Evolutionary conservation across 2,888 invertebrate genomes (phyloP), one percentile per base, ranked within the genome.

Genomic region (Pycnomerus fuliginosus): DNA sequence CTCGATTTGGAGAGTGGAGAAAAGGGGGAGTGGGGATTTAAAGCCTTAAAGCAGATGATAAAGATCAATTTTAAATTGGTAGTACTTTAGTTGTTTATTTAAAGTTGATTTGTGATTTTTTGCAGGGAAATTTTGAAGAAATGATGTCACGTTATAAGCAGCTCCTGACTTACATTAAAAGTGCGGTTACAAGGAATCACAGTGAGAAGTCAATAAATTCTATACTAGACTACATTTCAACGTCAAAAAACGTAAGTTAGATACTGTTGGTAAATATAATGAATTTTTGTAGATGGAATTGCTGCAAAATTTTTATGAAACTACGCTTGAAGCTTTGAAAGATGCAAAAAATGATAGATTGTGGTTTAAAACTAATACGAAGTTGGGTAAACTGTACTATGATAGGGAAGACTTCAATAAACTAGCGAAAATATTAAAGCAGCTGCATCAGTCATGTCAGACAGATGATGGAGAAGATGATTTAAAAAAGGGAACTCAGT

Each of bases 1-100:
- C 74, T 99, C 52, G 97, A 98, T 66, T 76, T 99, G 48, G 99
- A 99, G 74, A 92, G 90, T 24, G 94, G 92, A 0, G 97, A 98
- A 58, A 99, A 99, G 72, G 98, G 98, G 38, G 99, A 99, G 78
- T 99, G 99, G 99, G 99, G 99, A 0, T 99, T 99, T 71, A 99
- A 98, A 72, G 98, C 99, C 0, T 80, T 99, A 10, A 99, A 99
- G 71, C 99, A 99, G 74, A 99, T 99, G 98, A 97, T 99, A 32
- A 99, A 99, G 76, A 98, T 99, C 48, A 96, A 97, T 72, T 99
- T 99, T 72, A 92, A 92, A 80, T 74, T 97, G 81, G 94, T 93
- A 71, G 70, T 17, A 10, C 10, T 28, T 16, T 23, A 34, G 13
- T 29, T 30, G 8, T 16, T 15, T 4, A 41, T 27, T 35, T 20